These are phyloP conservation scores for Plodia interpunctella DNA, from an alignment of 1,140 invertebrate genomes.

Conservation along the genomic window DNA sequence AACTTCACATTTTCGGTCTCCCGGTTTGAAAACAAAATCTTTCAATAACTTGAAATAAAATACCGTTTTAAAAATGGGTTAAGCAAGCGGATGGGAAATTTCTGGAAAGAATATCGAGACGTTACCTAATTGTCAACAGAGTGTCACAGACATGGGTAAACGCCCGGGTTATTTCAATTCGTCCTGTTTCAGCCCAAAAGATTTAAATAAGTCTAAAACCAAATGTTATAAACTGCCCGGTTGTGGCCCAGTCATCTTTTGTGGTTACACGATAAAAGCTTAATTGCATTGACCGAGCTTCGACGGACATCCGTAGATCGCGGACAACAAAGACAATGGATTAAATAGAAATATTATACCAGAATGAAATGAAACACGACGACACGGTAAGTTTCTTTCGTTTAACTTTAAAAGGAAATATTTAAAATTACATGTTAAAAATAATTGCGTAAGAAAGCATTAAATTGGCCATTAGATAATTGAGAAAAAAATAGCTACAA, in stretches of 20 bases:
- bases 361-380: too few species aligned
- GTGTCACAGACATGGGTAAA: neutral
- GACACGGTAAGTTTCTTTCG: too few species aligned
- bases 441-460: too few species aligned
- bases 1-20: neutral
- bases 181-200: too few species aligned
- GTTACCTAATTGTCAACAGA: neutral
- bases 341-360: slow-evolving; percentile 44
- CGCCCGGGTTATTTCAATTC: too few species aligned
- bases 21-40: neutral
- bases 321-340: slow-evolving; percentile 47
- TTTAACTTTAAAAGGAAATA: neutral
- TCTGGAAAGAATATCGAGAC: neutral
- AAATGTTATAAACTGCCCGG: neutral
- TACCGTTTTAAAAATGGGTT: neutral
- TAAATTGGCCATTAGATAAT: too few species aligned
- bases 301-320: slow-evolving; percentile 50
- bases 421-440: too few species aligned
- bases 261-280: slow-evolving; percentile 61
- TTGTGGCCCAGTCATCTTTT: slow-evolving; percentile 18
- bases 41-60: neutral
- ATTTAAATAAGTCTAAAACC: too few species aligned
- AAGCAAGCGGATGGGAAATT: neutral
- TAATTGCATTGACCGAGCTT: slow-evolving; percentile 58
- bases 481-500: too few species aligned